phyloP scores from a whole-genome alignment of 1,140 invertebrate species.

The Sminthurinus signatus region DNA sequence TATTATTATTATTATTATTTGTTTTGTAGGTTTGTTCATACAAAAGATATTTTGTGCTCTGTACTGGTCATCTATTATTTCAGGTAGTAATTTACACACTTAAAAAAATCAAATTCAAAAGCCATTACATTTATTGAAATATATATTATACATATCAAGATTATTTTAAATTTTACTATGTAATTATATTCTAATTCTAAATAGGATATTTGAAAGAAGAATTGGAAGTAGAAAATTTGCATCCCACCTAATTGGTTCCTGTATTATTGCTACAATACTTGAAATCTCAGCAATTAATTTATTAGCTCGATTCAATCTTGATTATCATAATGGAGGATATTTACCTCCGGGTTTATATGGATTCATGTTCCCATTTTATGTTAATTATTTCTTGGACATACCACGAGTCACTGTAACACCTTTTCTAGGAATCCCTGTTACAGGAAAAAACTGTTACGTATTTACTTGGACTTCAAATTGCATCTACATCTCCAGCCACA shows the following conservation, averaged over 20 bases:
- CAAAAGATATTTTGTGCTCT: slow-evolving; percentile 52
- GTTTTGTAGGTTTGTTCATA: slow-evolving; percentile 51
- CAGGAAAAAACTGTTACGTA: slow-evolving; percentile 54
- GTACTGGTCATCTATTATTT: slow-evolving; percentile 54
- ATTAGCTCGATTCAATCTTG: slow-evolving; percentile 44
- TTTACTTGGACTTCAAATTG: slow-evolving; percentile 52
- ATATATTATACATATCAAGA: background rate
- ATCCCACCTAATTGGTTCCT: slow-evolving; percentile 49
- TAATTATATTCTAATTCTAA: slow-evolving; percentile 33
- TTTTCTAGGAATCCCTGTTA: slow-evolving; percentile 52
- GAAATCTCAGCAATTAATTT: slow-evolving; percentile 46
- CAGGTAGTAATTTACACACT: slow-evolving; percentile 43
- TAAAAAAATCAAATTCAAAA: background rate
- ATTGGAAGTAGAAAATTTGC: slow-evolving; percentile 54
- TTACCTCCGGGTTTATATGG: slow-evolving; percentile 49
- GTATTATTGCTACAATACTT: slow-evolving; percentile 46
- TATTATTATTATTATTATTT: no score
- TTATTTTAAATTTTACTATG: slow-evolving; percentile 8
- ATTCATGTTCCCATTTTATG: slow-evolving; percentile 49
- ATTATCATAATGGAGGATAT: slow-evolving; percentile 44
- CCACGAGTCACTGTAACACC: slow-evolving; percentile 50
- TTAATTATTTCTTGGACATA: slow-evolving; percentile 52
- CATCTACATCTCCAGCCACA: slow-evolving; percentile 45
- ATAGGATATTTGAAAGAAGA: slow-evolving; percentile 53
- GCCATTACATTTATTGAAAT: no score